Conservation (phyloP, 2,888 invertebrate species). For the Mylabris sibirica region DNA sequence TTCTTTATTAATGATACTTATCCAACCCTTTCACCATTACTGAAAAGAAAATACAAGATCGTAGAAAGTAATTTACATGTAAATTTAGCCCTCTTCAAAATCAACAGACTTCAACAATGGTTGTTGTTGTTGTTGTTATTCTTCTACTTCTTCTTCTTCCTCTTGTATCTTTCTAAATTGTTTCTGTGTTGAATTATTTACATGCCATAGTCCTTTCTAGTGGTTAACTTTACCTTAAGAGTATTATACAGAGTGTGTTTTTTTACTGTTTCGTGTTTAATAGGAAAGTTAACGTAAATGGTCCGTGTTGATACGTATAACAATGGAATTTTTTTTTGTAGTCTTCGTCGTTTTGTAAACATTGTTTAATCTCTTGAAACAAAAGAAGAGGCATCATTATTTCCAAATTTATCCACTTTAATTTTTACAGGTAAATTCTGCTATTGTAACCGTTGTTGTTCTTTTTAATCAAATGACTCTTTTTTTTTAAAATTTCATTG, state of each 20-base stretch:
- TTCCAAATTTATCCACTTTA: background rate
- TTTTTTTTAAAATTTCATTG: no score
- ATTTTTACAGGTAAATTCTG: background rate
- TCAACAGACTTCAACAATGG: background rate
- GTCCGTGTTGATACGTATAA: background rate
- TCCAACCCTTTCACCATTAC: background rate
- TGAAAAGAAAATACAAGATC: background rate
- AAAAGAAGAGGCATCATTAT: background rate
- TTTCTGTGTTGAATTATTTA: background rate
- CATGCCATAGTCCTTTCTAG: background rate
- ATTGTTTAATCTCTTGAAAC: background rate
- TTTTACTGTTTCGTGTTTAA: background rate
- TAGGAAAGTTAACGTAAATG: background rate
- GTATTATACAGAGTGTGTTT: background rate
- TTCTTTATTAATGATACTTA: background rate
- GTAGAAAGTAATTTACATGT: background rate
- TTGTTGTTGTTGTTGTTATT: background rate
- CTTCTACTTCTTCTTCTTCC: background rate
- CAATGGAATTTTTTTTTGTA: background rate
- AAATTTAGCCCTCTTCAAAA: background rate
- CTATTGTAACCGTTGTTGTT: background rate
- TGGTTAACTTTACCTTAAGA: background rate
- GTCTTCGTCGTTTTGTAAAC: background rate
- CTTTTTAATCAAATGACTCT: background rate
- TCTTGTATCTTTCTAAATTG: background rate